Percentiles rank a stretch among this genome's conserved stretches.
phyloP scores from a whole-genome alignment of 2,888 invertebrate genomes.

The Blera fallax region DNA sequence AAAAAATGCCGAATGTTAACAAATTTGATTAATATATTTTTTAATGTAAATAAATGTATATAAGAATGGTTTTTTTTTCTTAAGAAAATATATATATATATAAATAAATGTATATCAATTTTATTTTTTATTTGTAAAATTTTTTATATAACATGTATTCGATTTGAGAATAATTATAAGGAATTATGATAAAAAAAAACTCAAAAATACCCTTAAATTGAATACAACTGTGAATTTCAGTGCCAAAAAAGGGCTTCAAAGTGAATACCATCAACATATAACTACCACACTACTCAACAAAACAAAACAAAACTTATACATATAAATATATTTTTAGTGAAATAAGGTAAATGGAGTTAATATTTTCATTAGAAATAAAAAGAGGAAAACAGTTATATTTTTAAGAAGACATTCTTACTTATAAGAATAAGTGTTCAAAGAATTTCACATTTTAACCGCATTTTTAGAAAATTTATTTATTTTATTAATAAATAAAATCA shows the following conservation, averaged over 20 bases:
- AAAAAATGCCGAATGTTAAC: slow-evolving; percentile 42
- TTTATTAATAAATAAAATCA: background rate
- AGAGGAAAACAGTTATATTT: background rate
- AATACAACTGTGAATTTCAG: slow-evolving; percentile 71
- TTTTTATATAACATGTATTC: slow-evolving; percentile 40
- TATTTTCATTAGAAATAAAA: slow-evolving; percentile 24
- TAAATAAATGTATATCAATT: slow-evolving; percentile 16
- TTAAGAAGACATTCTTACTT: background rate
- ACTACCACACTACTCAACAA: too few relatives aligned
- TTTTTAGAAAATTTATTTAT: slow-evolving; percentile 10
- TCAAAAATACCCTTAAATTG: slow-evolving; percentile 35
- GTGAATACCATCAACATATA: slow-evolving; percentile 37
- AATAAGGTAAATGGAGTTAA: slow-evolving; percentile 44
- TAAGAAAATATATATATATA: slow-evolving; percentile 25
- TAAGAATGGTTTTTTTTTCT: slow-evolving; percentile 7
- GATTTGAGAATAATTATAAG: slow-evolving; percentile 22
- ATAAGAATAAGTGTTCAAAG: background rate
- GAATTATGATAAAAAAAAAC: background rate
- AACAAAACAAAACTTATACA: background rate
- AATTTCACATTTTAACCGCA: too few relatives aligned
- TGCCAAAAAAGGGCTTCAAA: slow-evolving; percentile 64
- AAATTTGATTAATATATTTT: background rate
- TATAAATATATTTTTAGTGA: slow-evolving; percentile 31
- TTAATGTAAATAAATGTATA: slow-evolving; percentile 63
- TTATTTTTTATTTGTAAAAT: background rate